Percentiles rank a stretch among this genome's conserved stretches.
Evolutionary conservation across 2,797 vertebrate genomes (phyloP).

Genomic region (Lacerta agilis): DNA sequence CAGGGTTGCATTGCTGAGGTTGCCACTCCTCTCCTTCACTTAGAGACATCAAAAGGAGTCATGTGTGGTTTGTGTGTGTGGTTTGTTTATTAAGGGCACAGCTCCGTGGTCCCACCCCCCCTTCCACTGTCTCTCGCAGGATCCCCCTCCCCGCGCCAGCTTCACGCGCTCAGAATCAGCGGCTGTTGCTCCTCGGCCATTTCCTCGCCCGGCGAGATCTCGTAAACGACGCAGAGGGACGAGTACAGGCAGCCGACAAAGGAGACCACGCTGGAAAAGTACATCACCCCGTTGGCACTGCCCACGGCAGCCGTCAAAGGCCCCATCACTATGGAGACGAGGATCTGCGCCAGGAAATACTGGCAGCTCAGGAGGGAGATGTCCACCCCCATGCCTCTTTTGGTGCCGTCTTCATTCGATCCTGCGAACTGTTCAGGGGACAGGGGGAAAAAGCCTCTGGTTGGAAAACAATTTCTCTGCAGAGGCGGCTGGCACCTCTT

Average conservation of each 20-base stretch:
- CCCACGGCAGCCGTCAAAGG: constrained; percentile 94
- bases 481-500: too few relatives aligned
- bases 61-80: background rate
- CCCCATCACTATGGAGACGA: constrained; percentile 95
- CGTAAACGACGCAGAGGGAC: constrained; percentile 94
- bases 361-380: constrained; percentile 99
- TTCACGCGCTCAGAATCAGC: constrained; percentile 82
- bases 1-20: background rate
- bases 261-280: constrained; percentile 95
- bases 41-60: background rate
- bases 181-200: constrained; percentile 88
- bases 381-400: constrained; percentile 95
- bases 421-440: constrained; percentile 86
- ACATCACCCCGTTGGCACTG: constrained; percentile 97
- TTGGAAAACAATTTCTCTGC: background rate
- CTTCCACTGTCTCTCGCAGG: background rate
- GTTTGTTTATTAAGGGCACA: background rate
- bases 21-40: background rate
- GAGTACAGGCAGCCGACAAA: constrained; percentile 98
- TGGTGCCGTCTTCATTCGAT: constrained; percentile 86
- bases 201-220: constrained; percentile 86
- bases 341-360: constrained; percentile 97
- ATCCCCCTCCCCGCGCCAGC: accelerated
- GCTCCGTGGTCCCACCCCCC: background rate
- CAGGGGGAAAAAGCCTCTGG: background rate